Percentiles rank a stretch among this genome's conserved stretches.
Conservation (phyloP, 2,113 vertebrate genomes). For the Pandion haliaetus region DNA sequence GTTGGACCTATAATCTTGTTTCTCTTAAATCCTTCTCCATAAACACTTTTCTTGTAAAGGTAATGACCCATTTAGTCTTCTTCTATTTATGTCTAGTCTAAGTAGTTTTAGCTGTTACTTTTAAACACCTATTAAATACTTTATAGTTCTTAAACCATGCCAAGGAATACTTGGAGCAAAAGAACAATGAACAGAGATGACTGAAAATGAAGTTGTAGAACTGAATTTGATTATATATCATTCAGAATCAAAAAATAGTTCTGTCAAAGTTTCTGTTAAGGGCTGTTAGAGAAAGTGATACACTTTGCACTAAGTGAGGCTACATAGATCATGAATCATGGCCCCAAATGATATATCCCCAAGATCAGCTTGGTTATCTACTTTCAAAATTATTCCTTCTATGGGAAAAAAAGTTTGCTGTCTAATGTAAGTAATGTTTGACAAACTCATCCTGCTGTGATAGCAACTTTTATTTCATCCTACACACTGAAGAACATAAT, state of each 20-base stretch:
- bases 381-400: neutral
- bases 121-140: slow-evolving; percentile 55
- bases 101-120: slow-evolving; percentile 22
- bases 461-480: neutral
- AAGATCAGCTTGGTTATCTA: neutral
- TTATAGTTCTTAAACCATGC: slow-evolving; percentile 59
- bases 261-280: neutral
- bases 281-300: slow-evolving; percentile 3
- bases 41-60: neutral
- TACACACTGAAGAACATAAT: slow-evolving; percentile 3
- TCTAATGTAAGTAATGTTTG: neutral
- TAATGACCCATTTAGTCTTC: neutral
- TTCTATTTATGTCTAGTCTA: slow-evolving; percentile 10
- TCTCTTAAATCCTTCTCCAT: slow-evolving; percentile 5
- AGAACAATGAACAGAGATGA: slow-evolving; percentile 63
- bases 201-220: slow-evolving; percentile 66
- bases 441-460: neutral
- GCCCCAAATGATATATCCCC: neutral
- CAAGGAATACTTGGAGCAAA: slow-evolving; percentile 72
- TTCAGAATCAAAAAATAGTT: slow-evolving; percentile 60
- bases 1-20: neutral
- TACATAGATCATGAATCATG: neutral
- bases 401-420: neutral
- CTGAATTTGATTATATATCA: slow-evolving; percentile 51
- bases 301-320: neutral